Conservation (phyloP, 2,888 invertebrate species). For the Plutella xylostella region DNA sequence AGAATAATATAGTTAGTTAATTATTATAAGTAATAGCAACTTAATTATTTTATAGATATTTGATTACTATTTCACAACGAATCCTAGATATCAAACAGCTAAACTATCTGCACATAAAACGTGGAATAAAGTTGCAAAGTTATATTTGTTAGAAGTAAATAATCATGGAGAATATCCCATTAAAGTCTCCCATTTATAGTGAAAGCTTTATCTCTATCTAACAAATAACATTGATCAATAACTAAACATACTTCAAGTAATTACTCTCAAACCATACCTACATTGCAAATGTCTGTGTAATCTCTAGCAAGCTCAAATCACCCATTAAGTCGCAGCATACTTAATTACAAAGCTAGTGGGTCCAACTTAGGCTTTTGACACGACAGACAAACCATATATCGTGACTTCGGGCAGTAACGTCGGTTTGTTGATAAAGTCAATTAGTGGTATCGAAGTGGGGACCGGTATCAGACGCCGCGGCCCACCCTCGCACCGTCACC, state of each 20-base stretch:
- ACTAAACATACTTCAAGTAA: background rate
- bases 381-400: conserved; percentile 65
- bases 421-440: conserved; percentile 71
- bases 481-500: conserved; percentile 50
- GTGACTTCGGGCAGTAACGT: conserved; percentile 67
- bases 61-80: too few relatives aligned
- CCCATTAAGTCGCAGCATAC: conserved; percentile 50
- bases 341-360: conserved; percentile 58
- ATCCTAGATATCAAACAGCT: too few relatives aligned
- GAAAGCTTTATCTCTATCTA: conserved; percentile 1
- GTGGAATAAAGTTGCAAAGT: too few relatives aligned
- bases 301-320: conserved; percentile 37
- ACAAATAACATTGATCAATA: conserved; percentile 4
- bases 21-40: too few relatives aligned
- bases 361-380: conserved; percentile 65
- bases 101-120: too few relatives aligned
- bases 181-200: background rate
- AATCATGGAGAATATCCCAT: too few relatives aligned
- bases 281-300: conserved; percentile 2
- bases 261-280: background rate
- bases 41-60: too few relatives aligned
- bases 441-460: conserved; percentile 66
- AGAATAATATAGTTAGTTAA: too few relatives aligned
- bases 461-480: conserved; percentile 60
- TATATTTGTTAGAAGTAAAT: too few relatives aligned